Evolutionary conservation across 2,797 vertebrate species (phyloP).

Genomic region (Xenopus petersii): DNA sequence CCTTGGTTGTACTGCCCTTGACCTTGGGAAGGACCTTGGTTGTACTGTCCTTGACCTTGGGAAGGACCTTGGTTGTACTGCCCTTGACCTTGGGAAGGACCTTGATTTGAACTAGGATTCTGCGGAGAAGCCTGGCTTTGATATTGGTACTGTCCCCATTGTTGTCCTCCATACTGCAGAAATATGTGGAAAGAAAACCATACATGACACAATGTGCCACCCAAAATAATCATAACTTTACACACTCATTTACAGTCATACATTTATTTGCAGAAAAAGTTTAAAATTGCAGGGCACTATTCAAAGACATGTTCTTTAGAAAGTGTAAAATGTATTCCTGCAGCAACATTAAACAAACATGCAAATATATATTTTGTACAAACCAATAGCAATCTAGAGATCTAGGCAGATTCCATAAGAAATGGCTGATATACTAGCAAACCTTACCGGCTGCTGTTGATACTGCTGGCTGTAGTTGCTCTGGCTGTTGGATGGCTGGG

Average conservation of each 20-base stretch:
- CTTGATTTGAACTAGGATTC: neutral
- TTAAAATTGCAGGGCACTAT: too few species aligned
- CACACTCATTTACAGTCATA: too few species aligned
- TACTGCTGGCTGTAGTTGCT: slow-evolving; percentile 71
- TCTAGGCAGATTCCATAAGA: too few species aligned
- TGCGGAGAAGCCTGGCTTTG: slow-evolving; percentile 74
- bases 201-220: neutral
- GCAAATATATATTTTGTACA: too few species aligned
- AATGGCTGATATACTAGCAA: too few species aligned
- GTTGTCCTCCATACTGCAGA: slow-evolving; percentile 78
- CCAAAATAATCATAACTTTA: too few species aligned
- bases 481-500: slow-evolving; percentile 74
- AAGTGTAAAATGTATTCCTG: too few species aligned
- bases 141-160: slow-evolving; percentile 90
- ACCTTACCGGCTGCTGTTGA: slow-evolving; percentile 71
- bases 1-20: slow-evolving; percentile 68
- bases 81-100: slow-evolving; percentile 81
- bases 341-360: too few species aligned
- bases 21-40: slow-evolving; percentile 68
- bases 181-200: neutral
- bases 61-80: neutral
- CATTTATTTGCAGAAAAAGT: too few species aligned
- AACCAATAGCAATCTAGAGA: too few species aligned
- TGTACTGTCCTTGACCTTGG: slow-evolving; percentile 91
- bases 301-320: too few species aligned